phyloP scores from a whole-genome alignment of 2,797 vertebrate genomes.

The Helarctos malayanus region DNA sequence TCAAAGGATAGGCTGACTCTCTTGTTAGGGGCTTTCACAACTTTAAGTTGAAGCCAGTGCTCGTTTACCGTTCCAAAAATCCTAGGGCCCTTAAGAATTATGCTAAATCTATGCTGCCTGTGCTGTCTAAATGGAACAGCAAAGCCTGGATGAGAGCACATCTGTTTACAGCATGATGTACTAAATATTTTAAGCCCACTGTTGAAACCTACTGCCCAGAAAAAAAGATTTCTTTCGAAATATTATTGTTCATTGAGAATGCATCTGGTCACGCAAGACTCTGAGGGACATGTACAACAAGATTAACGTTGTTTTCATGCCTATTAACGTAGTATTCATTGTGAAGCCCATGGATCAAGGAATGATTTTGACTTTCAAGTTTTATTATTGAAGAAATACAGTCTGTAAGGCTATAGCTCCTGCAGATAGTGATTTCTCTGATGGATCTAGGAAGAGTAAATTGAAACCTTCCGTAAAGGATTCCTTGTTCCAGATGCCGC shows the following conservation, averaged over 20 bases:
- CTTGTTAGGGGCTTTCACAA: not conserved
- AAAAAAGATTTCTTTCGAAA: not conserved
- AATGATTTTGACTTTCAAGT: not conserved
- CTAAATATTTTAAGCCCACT: not conserved
- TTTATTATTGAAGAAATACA: not conserved
- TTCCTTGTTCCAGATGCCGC: not conserved
- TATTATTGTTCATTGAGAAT: not conserved
- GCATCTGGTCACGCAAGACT: not conserved
- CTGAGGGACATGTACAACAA: not conserved
- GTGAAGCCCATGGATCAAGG: not conserved
- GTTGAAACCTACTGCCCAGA: not conserved
- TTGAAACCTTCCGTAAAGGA: not conserved
- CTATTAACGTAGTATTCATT: not conserved
- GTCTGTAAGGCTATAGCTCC: not conserved
- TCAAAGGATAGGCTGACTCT: not conserved
- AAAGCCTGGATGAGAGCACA: not conserved
- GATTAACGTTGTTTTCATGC: not conserved
- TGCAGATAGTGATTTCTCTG: not conserved
- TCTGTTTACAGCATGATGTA: not conserved
- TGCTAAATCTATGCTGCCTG: not conserved
- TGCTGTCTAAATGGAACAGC: not conserved
- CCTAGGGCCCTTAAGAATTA: not conserved
- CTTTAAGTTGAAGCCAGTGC: not conserved
- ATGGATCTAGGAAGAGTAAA: not conserved
- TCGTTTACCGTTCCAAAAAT: not conserved